Percentiles rank a stretch among this genome's conserved stretches.
Evolutionary conservation across 2,888 invertebrate genomes (phyloP).

Genomic region (Tenthredo amoena): DNA sequence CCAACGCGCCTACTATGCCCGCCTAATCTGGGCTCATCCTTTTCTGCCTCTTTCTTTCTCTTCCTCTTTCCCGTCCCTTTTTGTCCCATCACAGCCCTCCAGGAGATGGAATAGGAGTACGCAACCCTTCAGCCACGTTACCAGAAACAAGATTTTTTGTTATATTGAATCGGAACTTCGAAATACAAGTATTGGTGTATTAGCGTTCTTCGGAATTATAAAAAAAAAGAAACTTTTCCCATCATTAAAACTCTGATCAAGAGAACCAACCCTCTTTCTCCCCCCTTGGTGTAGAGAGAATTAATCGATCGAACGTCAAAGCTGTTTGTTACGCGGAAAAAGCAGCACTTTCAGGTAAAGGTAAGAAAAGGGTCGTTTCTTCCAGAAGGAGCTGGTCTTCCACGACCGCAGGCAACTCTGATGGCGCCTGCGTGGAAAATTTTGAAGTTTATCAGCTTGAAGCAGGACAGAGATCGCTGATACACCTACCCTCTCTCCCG

Average conservation of each 20-base stretch:
- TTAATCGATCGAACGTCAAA: constrained; percentile 39
- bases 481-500: background rate
- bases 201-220: constrained; percentile 27
- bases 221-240: constrained; percentile 22
- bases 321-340: constrained; percentile 36
- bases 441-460: constrained; percentile 18
- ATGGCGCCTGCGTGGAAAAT: background rate
- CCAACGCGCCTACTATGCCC: constrained; percentile 72
- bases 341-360: constrained; percentile 28
- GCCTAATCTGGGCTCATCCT: constrained; percentile 59
- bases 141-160: constrained; percentile 19
- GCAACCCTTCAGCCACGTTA: background rate
- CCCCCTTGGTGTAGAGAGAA: background rate
- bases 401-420: background rate
- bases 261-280: background rate
- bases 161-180: constrained; percentile 10
- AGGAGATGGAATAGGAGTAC: constrained; percentile 29
- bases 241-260: constrained; percentile 1
- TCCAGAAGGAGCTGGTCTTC: background rate
- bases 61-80: constrained; percentile 45
- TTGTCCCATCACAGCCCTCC: constrained; percentile 17
- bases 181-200: background rate
- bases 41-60: constrained; percentile 64
- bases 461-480: constrained; percentile 27
- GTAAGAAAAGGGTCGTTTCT: background rate